Evolutionary conservation across 2,888 invertebrate species (phyloP), one percentile per base, ranked within the genome.

Genomic region (Rhagium mordax): DNA sequence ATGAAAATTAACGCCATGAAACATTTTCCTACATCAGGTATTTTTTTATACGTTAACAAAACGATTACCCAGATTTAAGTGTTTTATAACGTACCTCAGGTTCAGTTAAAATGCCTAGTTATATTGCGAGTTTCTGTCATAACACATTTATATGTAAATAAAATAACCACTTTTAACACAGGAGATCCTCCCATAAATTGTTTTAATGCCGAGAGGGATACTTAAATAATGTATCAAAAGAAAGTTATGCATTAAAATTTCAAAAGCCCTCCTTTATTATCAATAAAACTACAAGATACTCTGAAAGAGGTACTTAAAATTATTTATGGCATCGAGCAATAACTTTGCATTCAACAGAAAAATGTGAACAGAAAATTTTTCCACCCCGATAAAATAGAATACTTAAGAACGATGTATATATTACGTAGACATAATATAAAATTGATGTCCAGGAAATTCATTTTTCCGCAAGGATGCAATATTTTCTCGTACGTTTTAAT

Each of bases 211-310:
- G 51, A 10, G 48, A 70, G 74, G 75, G 72, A 41, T 53, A 72
- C 66, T 64, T 70, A 65, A 59, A 64, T 70, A 78, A 74, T 74
- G 72, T 72, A 75, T 74, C 78, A 78, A 72, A 78, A 75, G 77
- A 72, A 77, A 74, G 66, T 73, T 74, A 77, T 75, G 75, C 75
- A 77, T 74, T 74, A 64, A 77, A 75, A 71, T 71, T 73, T 76
- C 72, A 78, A 72, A 69, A 62, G 74, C 62, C 67, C 73, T 49
- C 60, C 57, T 67, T 69, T 74, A 74, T 71, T 74, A 77, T 78
- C 75, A 77, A 78, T 77, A 74, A 78, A 78, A 78, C 69, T 75
- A 66, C 70, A 67, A 74, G 75, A 72, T 74, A 75, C 66, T 74
- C 67, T 69, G 67, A 68, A 75, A 64, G 71, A 66, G 70, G 69